Evolutionary conservation across 1,140 invertebrate species (phyloP).

Genomic region (Drosophila parabipectinata): DNA sequence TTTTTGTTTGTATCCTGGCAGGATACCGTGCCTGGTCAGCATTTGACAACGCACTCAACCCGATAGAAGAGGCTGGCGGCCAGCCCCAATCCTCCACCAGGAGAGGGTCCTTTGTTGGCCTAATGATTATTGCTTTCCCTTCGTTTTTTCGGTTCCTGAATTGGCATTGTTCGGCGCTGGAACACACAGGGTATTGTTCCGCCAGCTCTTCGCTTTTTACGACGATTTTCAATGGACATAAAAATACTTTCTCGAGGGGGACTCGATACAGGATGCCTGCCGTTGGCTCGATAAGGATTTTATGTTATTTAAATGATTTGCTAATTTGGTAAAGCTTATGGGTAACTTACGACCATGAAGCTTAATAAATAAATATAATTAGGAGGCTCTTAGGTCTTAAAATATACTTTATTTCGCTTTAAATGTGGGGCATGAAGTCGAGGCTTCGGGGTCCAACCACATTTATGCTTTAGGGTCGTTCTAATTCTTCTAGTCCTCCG

Average conservation of each 20-base stretch:
- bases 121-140: constrained; percentile 70
- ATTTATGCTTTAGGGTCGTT: not conserved
- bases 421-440: not conserved
- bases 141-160: constrained; percentile 30
- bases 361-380: constrained; percentile 29
- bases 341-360: not conserved
- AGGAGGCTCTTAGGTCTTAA: not conserved
- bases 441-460: not conserved
- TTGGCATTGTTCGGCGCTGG: constrained; percentile 43
- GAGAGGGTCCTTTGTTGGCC: constrained; percentile 58
- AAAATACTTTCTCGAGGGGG: constrained; percentile 31
- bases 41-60: constrained; percentile 62
- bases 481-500: constrained; percentile 6
- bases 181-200: constrained; percentile 60
- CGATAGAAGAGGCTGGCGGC: constrained; percentile 47
- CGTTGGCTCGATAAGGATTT: constrained; percentile 52
- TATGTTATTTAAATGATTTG: constrained; percentile 57
- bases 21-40: constrained; percentile 49
- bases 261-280: constrained; percentile 3
- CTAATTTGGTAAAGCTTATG: constrained; percentile 58
- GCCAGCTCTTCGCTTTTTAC: constrained; percentile 38
- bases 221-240: constrained; percentile 60
- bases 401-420: not conserved
- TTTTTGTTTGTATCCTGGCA: constrained; percentile 13
- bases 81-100: constrained; percentile 12